A percentile compares a stretch with the other conserved stretches of the same genome.
phyloP scores from a whole-genome alignment of 1,140 invertebrate genomes.

The Coboldia fuscipes region DNA sequence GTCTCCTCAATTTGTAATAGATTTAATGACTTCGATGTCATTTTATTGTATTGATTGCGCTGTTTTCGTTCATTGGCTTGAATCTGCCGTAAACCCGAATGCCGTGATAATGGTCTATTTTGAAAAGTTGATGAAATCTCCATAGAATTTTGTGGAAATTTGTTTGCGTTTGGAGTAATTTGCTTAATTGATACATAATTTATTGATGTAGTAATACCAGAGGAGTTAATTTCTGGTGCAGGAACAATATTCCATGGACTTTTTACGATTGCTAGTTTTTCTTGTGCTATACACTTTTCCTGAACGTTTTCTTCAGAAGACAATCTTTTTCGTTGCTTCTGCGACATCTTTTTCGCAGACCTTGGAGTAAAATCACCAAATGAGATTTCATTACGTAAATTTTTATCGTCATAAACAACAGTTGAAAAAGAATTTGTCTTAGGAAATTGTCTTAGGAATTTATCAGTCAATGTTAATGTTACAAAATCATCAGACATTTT shows the following conservation, averaged over 20 bases:
- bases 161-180: not conserved
- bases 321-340: conserved; percentile 28
- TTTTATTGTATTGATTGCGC: conserved; percentile 25
- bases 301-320: conserved; percentile 15
- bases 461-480: not conserved
- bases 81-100: conserved; percentile 24
- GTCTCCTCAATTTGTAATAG: conserved; percentile 44
- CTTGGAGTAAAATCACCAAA: conserved; percentile 13
- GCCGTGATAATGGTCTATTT: too few relatives aligned
- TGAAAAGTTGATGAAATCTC: not conserved
- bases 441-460: not conserved
- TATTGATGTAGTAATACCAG: not conserved
- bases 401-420: not conserved
- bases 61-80: conserved; percentile 27
- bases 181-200: not conserved
- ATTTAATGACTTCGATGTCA: conserved; percentile 28
- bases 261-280: too few relatives aligned
- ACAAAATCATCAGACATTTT: not conserved
- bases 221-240: not conserved
- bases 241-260: too few relatives aligned
- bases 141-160: not conserved
- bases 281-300: too few relatives aligned
- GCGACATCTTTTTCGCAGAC: conserved; percentile 24
- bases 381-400: not conserved
- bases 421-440: not conserved